Evolutionary conservation across 2,888 invertebrate species (phyloP).

Genomic region (Tryphoninae sp.): DNA sequence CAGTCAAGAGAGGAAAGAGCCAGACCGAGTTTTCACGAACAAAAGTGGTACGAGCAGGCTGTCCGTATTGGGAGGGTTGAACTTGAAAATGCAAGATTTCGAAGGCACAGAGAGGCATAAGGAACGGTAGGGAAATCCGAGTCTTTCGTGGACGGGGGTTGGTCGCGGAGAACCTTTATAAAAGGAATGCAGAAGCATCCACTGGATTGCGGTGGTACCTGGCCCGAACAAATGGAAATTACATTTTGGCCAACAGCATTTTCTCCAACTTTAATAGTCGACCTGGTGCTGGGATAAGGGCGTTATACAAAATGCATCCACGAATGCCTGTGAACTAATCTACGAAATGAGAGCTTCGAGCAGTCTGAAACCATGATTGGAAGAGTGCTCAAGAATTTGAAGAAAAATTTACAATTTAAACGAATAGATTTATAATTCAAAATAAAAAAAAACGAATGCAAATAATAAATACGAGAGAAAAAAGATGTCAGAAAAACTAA

Average conservation of each 20-base stretch:
- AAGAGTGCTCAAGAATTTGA: background rate
- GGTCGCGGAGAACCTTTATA: background rate
- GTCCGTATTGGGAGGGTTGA: slow-evolving; percentile 19
- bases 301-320: background rate
- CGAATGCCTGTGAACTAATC: background rate
- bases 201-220: background rate
- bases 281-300: background rate
- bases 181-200: background rate
- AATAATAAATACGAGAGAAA: background rate
- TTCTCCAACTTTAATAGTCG: background rate
- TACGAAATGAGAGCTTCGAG: background rate
- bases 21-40: slow-evolving; percentile 26
- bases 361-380: background rate
- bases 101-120: slow-evolving; percentile 4
- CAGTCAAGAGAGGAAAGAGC: slow-evolving; percentile 17
- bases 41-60: slow-evolving; percentile 26
- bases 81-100: slow-evolving; percentile 44
- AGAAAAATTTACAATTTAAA: background rate
- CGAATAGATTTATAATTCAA: background rate
- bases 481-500: background rate
- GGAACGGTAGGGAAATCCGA: slow-evolving; percentile 5
- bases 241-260: background rate
- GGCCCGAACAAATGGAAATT: background rate
- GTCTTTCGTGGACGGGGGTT: background rate
- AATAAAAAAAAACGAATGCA: background rate